phyloP scores from a whole-genome alignment of 1,140 invertebrate genomes.

The Drusus annulatus region DNA sequence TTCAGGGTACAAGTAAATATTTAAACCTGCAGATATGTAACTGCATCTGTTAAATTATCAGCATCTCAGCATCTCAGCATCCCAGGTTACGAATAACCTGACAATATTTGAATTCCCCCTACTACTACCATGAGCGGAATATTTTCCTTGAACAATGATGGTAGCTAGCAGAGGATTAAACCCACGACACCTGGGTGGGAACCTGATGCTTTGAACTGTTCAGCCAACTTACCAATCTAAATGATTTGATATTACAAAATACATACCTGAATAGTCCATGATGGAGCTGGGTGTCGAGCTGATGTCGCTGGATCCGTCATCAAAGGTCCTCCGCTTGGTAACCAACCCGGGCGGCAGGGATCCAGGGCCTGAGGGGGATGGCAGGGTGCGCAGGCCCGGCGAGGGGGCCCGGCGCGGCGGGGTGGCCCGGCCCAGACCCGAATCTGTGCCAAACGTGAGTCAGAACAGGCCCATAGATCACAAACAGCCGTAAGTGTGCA shows the following conservation, averaged over 20 bases:
- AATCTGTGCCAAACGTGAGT: constrained; percentile 74
- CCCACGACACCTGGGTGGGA: no score
- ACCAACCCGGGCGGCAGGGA: constrained; percentile 87
- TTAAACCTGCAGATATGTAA: no score
- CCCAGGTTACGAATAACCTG: no score
- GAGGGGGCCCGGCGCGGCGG: constrained; percentile 86
- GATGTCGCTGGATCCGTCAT: constrained; percentile 90
- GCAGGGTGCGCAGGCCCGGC: constrained; percentile 78
- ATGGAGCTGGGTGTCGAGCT: constrained; percentile 85
- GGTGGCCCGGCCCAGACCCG: constrained; percentile 84
- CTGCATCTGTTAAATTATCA: no score
- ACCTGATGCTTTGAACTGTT: no score
- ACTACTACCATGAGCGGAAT: no score
- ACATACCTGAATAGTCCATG: constrained; percentile 88
- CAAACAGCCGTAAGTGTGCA: background rate
- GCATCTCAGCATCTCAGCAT: no score
- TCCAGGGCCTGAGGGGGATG: constrained; percentile 85
- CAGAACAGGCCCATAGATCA: constrained; percentile 1
- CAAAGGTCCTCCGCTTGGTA: constrained; percentile 83
- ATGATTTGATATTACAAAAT: constrained; percentile 7
- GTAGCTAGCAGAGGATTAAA: no score
- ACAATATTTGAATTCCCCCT: no score
- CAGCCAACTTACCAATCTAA: no score
- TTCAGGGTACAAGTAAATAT: no score
- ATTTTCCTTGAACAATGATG: no score